Base-by-base conservation (phyloP, 2,888 invertebrate genomes). In the Mayetiola destructor region DNA sequence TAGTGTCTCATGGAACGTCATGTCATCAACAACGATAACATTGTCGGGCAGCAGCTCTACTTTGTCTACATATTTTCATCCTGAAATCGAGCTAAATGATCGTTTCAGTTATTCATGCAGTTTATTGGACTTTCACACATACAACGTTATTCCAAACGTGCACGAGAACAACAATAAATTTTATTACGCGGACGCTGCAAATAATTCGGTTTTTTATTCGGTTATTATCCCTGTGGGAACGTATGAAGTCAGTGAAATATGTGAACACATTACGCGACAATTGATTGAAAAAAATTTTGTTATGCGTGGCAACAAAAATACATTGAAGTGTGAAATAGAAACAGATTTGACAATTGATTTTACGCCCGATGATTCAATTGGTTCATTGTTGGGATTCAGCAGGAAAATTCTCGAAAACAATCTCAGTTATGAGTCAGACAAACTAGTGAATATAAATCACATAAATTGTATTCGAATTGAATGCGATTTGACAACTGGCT, bases 81-180 rank as follows among this genome's bases (percentile, higher is more conserved):
- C 40, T 12, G 40, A 40, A 40, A 40, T 40, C 23, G 40, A 40
- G n/a, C 23, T 40, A 23, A 14, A 40, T 40, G 40, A 40, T 4
- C 21, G 40, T 12, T 40, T 62, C 57, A 61, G 62, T 23, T 66
- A 65, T 61, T 59, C 57, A 56, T 61, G 67, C n/a, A 66, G 65
- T 9, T 61, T 67, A 20, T 60, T 67, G 27, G 64, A 66, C 59
- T 62, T 67, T 23, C 56, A 64, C 52, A 64, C 65, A n/a, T 67
- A 64, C 56, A 64, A 66, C 58, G 61, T 64, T 6, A 66, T 68
- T 57, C 65, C 66, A 4, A 69, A 68, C 60, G 62, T 69, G 3
- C 65, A 68, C 60, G 60, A 61, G 32, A 61, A 59, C 37, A 65
- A 67, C 59, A 68, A 68, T 60, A 65, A 63, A 58, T 65, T 69